These are phyloP conservation scores for Conops quadrifasciatus DNA, from an alignment of 2,888 invertebrate genomes.

Conservation along the genomic window DNA sequence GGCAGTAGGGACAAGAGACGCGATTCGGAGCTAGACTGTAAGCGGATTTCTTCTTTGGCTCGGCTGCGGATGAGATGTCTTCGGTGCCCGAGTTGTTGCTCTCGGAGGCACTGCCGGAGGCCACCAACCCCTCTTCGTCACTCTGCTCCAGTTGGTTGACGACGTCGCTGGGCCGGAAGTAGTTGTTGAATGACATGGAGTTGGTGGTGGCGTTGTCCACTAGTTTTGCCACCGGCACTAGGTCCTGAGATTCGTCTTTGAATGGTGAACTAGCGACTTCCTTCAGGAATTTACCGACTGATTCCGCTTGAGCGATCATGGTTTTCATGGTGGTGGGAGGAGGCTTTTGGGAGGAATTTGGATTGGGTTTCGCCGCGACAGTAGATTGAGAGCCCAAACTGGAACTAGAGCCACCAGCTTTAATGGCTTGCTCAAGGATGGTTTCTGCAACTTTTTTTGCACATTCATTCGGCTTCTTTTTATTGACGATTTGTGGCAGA, in stretches of 20 bases:
- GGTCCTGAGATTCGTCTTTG: constrained; percentile 71
- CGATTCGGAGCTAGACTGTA: constrained; percentile 95
- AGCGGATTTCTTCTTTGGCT: constrained; percentile 87
- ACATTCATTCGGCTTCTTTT: constrained; percentile 44
- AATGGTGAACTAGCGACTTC: constrained; percentile 63
- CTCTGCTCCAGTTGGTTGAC: constrained; percentile 65
- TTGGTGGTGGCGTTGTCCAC: constrained; percentile 76
- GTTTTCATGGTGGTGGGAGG: constrained; percentile 63
- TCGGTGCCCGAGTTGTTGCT: constrained; percentile 85
- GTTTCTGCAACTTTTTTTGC: constrained; percentile 71
- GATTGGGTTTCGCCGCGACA: background rate
- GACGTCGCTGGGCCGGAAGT: constrained; percentile 68
- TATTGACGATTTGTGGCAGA: constrained; percentile 45
- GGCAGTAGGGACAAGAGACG: constrained; percentile 92
- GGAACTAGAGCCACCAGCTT: constrained; percentile 53
- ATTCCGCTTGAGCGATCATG: constrained; percentile 68
- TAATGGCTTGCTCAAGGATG: constrained; percentile 68
- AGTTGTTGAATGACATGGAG: constrained; percentile 71
- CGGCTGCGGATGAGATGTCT: constrained; percentile 66
- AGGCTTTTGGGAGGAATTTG: constrained; percentile 30
- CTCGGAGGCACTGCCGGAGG: constrained; percentile 80
- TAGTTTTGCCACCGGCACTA: constrained; percentile 80
- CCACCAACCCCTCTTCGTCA: constrained; percentile 81
- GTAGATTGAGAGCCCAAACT: constrained; percentile 17
- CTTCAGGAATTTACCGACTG: constrained; percentile 61